phyloP scores from a whole-genome alignment of 2,113 vertebrate genomes.

The Gymnobelideus leadbeateri region DNA sequence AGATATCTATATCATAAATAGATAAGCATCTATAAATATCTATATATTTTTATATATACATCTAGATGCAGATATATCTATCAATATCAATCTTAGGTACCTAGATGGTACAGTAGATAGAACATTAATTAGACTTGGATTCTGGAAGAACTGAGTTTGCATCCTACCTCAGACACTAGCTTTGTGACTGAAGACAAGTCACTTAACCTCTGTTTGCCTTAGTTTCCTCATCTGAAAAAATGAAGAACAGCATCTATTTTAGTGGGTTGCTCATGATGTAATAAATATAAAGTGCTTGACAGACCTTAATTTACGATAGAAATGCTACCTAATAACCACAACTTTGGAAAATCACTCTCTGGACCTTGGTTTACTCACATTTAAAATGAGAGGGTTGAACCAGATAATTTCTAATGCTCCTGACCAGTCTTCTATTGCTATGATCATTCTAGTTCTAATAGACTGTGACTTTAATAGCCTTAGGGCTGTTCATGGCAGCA shows the following conservation, averaged over 20 bases:
- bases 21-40: too few relatives aligned
- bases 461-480: conserved; percentile 61
- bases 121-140: background rate
- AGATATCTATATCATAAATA: too few relatives aligned
- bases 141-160: background rate
- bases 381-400: conserved; percentile 21
- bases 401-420: background rate
- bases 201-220: background rate
- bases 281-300: background rate
- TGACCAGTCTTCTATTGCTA: conserved; percentile 29
- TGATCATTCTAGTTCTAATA: conserved; percentile 24
- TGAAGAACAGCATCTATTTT: background rate
- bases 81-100: too few relatives aligned
- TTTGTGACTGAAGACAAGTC: background rate
- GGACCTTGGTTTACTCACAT: background rate
- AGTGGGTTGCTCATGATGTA: background rate
- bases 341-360: background rate
- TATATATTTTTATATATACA: too few relatives aligned
- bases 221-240: background rate
- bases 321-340: background rate
- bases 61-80: too few relatives aligned
- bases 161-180: background rate
- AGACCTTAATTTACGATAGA: background rate
- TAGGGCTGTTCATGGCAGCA: background rate
- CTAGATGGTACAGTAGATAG: background rate